phyloP scores from a whole-genome alignment of 2,888 invertebrate species.

The Dryomyza anilis region DNA sequence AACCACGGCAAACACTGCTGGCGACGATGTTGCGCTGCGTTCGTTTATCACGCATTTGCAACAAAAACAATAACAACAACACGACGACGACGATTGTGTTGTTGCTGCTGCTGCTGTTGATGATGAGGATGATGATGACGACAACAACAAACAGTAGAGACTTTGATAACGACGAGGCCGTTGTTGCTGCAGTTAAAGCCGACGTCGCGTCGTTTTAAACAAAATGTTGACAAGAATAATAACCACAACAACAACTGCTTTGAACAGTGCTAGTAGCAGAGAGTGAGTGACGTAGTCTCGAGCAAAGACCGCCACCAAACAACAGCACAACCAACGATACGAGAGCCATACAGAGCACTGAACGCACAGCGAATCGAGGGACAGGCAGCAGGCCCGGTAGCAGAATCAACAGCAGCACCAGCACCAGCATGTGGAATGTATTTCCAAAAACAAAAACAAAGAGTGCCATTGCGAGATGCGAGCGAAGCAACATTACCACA shows the following conservation, averaged over 20 bases:
- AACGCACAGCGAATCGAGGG: conserved; percentile 36
- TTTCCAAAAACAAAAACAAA: neutral
- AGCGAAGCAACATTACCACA: neutral
- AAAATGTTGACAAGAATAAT: no score
- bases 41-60: neutral
- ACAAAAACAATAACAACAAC: no score
- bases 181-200: no score
- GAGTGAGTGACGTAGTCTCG: conserved; percentile 19
- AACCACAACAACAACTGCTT: no score
- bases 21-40: neutral
- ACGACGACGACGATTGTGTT: neutral
- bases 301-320: conserved; percentile 44
- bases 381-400: neutral
- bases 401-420: neutral
- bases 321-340: conserved; percentile 48
- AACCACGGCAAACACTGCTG: neutral
- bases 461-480: neutral
- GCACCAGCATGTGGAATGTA: neutral
- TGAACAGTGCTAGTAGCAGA: no score
- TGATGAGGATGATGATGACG: no score
- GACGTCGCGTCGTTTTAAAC: no score
- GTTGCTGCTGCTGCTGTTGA: no score
- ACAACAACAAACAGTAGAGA: no score
- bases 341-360: conserved; percentile 49
- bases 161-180: no score